Conservation (phyloP, 2,113 vertebrate species). For the Lontra canadensis region DNA sequence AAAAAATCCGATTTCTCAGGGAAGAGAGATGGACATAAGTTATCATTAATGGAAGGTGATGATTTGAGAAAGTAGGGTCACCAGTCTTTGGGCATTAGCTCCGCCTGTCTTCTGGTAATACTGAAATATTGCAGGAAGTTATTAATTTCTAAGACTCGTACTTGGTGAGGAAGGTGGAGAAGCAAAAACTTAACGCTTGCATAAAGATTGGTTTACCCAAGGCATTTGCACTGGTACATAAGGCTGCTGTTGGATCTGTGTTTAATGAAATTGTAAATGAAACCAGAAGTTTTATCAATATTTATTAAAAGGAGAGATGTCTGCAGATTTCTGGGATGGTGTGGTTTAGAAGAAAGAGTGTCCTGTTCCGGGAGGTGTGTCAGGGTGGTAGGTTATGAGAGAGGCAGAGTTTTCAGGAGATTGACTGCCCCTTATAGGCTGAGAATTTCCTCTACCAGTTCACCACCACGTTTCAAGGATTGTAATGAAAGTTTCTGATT, state of each 20-base stretch:
- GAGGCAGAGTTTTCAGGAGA: slow-evolving; percentile 38
- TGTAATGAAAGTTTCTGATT: slow-evolving; percentile 37
- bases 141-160: not conserved
- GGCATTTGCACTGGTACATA: not conserved
- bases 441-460: not conserved
- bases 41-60: not conserved
- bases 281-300: not conserved
- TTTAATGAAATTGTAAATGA: not conserved
- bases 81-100: not conserved
- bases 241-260: not conserved
- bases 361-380: not conserved
- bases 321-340: not conserved
- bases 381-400: not conserved
- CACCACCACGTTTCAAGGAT: not conserved
- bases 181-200: not conserved
- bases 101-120: not conserved
- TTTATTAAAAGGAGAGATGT: not conserved
- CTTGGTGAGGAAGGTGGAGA: slow-evolving; percentile 8
- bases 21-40: not conserved
- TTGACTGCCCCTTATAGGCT: slow-evolving; percentile 45
- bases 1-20: not conserved
- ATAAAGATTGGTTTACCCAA: not conserved
- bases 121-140: not conserved
- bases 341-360: not conserved
- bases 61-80: slow-evolving; percentile 1